Evolutionary conservation across 2,113 vertebrate genomes (phyloP), one percentile per base, ranked within the genome.

Genomic region (Halichoerus grypus): DNA sequence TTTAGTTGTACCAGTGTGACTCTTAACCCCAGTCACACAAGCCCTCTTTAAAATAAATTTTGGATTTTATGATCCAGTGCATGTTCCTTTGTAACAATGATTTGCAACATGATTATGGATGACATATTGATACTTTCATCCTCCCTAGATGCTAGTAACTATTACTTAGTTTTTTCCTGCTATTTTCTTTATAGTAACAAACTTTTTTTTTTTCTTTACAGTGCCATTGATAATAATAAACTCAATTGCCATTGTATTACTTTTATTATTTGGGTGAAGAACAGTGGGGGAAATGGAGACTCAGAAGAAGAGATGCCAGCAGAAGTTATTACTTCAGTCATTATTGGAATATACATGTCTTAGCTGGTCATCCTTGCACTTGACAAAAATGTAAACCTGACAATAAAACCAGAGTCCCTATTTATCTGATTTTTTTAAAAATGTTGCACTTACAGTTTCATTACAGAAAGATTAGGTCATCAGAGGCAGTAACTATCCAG

Each of bases 181-280:
- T 49, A 59, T 93, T 93, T 85, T 97, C 69, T 85, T 96, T 82
- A 90, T 94, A 92, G 19, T 98, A 94, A 98, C 81, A 82, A 87
- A 49, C 67, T 71, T 74, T 18, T 72, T 85, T 51, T 67, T n/a
- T 67, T 92, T 81, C 69, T 80, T 98, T 97, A 7, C 98, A 99
- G 99, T 99, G 96, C 99, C 99, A 26, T 98, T 99, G 91, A 99
- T 99, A 98, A 99, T 99, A 26, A 98, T 99, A 95, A 99, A 99
- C 97, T 98, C 99, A 0, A 33, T 99, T 95, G 99, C 99, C 39
- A 99, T 99, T 7, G 46, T 99, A 88, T 98, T 99, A 59, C 98
- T 99, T 93, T 96, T 99, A 88, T 97, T 99, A 71, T 99, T 99
- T 49, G 99, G 99, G 46, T 99, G 99, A 99, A 98, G 90, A 86